Evolutionary conservation across 2,797 vertebrate genomes (phyloP), one percentile per base, ranked within the genome.

Genomic region (Antrozous pallidus): DNA sequence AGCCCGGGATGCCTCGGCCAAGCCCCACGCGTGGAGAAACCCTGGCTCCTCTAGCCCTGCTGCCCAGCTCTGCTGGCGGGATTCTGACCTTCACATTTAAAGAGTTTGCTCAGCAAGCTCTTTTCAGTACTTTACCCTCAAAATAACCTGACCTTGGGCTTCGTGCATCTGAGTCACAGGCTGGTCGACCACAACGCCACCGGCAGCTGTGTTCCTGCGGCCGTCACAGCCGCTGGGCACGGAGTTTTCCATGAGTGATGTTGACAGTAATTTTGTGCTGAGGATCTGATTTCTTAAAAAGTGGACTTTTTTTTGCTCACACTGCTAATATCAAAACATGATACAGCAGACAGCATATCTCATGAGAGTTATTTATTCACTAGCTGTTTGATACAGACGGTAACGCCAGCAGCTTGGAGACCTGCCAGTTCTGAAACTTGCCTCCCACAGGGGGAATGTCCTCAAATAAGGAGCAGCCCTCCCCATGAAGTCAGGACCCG

Each of bases 1-100:
- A 6, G 40, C 58, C 6, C 17, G 1, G 2, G 49, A 14, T 0
- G 2, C 8, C 0, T 0, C 0, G 38, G 28, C 22, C 77, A 40
- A 11, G 8, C 38, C 54, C 1, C 33, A 1, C 0, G 9, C 3
- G 0, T 4, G 0, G 3, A 67, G 69, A 42, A 63, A 14, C 13
- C 1, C 6, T 0, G 14, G 2, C 14, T 67, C 31, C 14, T 1
- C 36, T 14, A 8, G 61, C 17, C 20, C 24, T 5, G 8, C 61
- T 36, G 2, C 33, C 1, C 14, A 33, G 31, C 36, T 16, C 58
- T 1, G 3, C 5, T 7, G n/a, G 13, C 1, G 0, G 12, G 33
- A 6, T 42, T 54, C 5, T 5, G 26, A 22, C 22, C 82, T 40
- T 91, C 63, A 24, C 0, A 6, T 33, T 33, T 3, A 45, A 63